Conservation (phyloP, 2,113 vertebrate genomes). For the Scartelaos histophorus region DNA sequence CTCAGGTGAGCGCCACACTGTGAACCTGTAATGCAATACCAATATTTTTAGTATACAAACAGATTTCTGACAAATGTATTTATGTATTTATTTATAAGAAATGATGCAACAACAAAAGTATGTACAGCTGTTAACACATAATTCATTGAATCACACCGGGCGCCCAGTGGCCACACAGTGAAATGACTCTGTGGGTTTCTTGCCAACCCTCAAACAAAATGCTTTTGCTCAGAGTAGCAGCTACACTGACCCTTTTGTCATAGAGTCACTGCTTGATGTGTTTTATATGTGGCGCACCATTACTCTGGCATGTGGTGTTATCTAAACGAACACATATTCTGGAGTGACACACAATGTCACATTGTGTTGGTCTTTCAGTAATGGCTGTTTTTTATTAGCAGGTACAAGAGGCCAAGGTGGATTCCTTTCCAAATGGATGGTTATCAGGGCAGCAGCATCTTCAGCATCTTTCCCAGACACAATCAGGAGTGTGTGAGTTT, state of each 20-base stretch:
- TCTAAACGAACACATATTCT: conserved; percentile 6
- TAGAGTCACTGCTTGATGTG: background rate
- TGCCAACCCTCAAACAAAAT: background rate
- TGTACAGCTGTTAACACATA: too few relatives aligned
- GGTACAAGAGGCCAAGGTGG: conserved; percentile 37
- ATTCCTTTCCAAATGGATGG: conserved; percentile 26
- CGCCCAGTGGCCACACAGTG: conserved; percentile 1
- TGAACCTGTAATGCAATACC: too few relatives aligned
- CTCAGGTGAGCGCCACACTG: conserved; percentile 32
- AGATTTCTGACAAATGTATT: conserved; percentile 8
- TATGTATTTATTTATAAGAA: too few relatives aligned
- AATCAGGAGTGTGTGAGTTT: conserved; percentile 44
- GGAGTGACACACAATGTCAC: conserved; percentile 17
- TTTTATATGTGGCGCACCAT: background rate
- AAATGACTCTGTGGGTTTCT: background rate
- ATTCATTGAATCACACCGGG: background rate
- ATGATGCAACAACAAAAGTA: background rate
- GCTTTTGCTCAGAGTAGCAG: background rate
- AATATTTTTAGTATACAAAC: too few relatives aligned
- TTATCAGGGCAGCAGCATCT: conserved; percentile 30
- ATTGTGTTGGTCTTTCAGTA: conserved; percentile 7
- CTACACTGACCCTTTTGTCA: background rate
- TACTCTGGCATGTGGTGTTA: background rate
- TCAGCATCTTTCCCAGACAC: conserved; percentile 36
- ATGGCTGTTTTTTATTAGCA: conserved; percentile 51